Evolutionary conservation across 2,113 vertebrate genomes (phyloP).

Genomic region (Myocastor coypus): DNA sequence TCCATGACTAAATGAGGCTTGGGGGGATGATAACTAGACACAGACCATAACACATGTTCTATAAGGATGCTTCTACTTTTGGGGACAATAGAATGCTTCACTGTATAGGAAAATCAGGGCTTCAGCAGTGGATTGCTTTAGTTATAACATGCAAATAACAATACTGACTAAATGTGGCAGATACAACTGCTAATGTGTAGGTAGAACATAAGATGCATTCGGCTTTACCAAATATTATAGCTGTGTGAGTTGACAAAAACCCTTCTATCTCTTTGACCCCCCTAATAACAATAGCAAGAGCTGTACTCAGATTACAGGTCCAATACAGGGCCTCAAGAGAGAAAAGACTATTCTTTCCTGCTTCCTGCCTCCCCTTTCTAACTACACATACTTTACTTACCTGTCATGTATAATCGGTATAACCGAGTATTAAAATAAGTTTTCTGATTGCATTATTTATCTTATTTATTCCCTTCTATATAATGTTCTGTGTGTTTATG

Average conservation of each 20-base stretch:
- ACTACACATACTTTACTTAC: neutral
- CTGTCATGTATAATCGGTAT: neutral
- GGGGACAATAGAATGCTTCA: neutral
- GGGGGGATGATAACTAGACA: no score
- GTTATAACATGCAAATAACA: neutral
- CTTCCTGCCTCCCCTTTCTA: neutral
- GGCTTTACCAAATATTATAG: neutral
- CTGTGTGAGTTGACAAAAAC: neutral
- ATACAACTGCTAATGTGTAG: neutral
- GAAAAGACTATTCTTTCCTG: neutral
- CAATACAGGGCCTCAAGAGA: neutral
- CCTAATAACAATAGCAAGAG: neutral
- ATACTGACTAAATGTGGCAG: neutral
- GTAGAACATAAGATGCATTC: neutral
- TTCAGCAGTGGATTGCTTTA: neutral
- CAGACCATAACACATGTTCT: no score
- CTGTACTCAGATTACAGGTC: neutral
- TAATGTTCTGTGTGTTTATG: neutral
- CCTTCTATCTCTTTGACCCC: neutral
- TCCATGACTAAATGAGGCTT: no score
- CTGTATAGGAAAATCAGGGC: neutral
- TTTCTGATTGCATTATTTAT: neutral
- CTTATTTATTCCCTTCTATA: neutral
- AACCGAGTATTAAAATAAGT: neutral
- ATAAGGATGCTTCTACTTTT: neutral